Evolutionary conservation across 2,888 invertebrate species (phyloP).

Genomic region (Macropis europaea): DNA sequence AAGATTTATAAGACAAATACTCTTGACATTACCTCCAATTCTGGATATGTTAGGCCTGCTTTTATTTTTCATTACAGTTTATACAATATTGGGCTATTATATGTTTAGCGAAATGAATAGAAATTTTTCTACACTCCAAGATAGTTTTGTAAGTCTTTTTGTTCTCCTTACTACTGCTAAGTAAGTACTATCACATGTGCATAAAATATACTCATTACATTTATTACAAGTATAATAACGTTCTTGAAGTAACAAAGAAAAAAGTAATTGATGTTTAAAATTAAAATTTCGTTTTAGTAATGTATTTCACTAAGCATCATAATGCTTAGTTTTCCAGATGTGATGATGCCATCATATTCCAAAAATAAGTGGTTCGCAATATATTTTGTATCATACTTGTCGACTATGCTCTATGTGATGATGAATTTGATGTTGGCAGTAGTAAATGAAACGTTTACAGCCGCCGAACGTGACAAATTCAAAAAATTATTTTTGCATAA

Average conservation of each 20-base stretch:
- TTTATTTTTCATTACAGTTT: conserved; percentile 91
- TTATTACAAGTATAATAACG: too few species aligned
- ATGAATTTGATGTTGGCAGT: conserved; percentile 96
- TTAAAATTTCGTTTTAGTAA: conserved; percentile 1
- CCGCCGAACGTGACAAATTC: conserved; percentile 92
- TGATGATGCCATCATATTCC: conserved; percentile 95
- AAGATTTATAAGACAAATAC: conserved; percentile 88
- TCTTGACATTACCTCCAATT: conserved; percentile 93
- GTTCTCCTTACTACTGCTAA: conserved; percentile 95
- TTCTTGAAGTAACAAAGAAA: too few species aligned
- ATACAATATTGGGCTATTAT: conserved; percentile 90
- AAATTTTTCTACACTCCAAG: conserved; percentile 89
- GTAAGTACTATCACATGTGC: conserved; percentile 81
- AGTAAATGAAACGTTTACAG: conserved; percentile 93
- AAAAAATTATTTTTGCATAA: conserved; percentile 91
- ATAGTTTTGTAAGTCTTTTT: conserved; percentile 93
- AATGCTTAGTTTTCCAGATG: conserved; percentile 89
- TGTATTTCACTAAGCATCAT: not conserved
- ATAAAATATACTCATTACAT: too few species aligned
- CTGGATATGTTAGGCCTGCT: conserved; percentile 92
- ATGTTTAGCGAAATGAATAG: conserved; percentile 89
- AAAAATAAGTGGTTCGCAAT: conserved; percentile 90
- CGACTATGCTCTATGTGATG: conserved; percentile 91
- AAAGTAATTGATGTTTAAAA: too few species aligned
- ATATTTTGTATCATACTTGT: conserved; percentile 92